A percentile compares a stretch with the other conserved stretches of the same genome.
Conservation (phyloP, 2,797 vertebrate species). For the Myiothlypis chrysogaster region DNA sequence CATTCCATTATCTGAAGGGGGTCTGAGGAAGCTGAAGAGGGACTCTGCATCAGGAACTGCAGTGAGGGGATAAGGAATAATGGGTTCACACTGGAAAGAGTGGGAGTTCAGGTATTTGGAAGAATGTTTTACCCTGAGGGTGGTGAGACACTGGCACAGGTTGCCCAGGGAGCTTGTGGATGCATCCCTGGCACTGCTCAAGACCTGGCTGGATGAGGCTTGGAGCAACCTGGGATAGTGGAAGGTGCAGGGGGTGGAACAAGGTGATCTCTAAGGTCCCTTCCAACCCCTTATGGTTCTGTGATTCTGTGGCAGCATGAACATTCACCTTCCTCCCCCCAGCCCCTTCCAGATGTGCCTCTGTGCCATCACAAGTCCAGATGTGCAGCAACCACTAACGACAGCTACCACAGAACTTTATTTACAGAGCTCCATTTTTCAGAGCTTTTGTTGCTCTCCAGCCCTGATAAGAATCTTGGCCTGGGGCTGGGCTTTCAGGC, state of each 20-base stretch:
- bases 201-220: accelerated
- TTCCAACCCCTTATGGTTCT: background rate
- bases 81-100: background rate
- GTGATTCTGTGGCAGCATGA: background rate
- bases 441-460: background rate
- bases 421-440: background rate
- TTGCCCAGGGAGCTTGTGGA: background rate
- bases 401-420: background rate
- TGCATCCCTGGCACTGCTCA: background rate
- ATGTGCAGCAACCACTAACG: background rate
- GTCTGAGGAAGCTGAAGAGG: background rate
- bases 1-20: background rate
- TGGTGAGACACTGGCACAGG: background rate
- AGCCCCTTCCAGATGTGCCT: background rate
- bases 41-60: background rate
- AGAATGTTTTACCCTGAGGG: background rate
- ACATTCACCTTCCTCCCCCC: background rate
- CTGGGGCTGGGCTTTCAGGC: background rate
- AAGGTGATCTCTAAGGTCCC: background rate
- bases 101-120: background rate
- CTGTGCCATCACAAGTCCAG: background rate
- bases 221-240: background rate
- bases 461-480: background rate
- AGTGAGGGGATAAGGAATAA: background rate
- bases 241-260: background rate